Evolutionary conservation across 2,888 invertebrate genomes (phyloP).

Genomic region (Scelioninae gen. 2): DNA sequence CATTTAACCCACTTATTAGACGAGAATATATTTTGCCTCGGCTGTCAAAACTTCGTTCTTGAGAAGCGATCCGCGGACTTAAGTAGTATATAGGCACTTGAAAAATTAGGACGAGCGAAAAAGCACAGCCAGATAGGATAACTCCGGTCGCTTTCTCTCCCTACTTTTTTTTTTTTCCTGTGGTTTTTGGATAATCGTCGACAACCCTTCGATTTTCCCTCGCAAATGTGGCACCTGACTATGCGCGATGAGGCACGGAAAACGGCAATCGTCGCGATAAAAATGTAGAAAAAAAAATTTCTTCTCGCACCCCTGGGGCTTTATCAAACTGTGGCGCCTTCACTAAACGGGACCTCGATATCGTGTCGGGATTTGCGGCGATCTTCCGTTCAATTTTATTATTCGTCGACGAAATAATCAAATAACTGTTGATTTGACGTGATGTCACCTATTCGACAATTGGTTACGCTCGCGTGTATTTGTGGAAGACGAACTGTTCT

Average conservation of each 20-base stretch:
- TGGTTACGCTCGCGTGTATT: too few species aligned
- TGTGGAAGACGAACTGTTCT: too few species aligned
- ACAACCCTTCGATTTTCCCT: conserved; percentile 9
- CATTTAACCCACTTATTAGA: conserved; percentile 56
- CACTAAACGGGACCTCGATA: conserved; percentile 23
- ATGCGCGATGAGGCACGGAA: not conserved
- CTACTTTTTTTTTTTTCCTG: too few species aligned
- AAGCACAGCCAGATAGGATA: conserved; percentile 13
- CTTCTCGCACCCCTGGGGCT: not conserved
- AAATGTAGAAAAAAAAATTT: conserved; percentile 18
- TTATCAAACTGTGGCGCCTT: conserved; percentile 19
- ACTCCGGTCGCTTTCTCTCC: not conserved
- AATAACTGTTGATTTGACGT: conserved; percentile 43
- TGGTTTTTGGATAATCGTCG: conserved; percentile 34
- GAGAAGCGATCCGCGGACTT: conserved; percentile 33
- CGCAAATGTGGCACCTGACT: conserved; percentile 1
- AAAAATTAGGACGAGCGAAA: conserved; percentile 50
- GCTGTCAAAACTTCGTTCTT: conserved; percentile 53
- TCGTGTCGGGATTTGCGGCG: conserved; percentile 19
- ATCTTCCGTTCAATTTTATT: conserved; percentile 41
- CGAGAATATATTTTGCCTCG: conserved; percentile 47
- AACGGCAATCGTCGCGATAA: conserved; percentile 4
- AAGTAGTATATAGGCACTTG: conserved; percentile 49
- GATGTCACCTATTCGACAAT: conserved; percentile 27
- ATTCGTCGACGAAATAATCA: conserved; percentile 42